These are phyloP conservation scores for Danio tinwini DNA, from an alignment of 2,797 vertebrate genomes.

Conservation along the genomic window DNA sequence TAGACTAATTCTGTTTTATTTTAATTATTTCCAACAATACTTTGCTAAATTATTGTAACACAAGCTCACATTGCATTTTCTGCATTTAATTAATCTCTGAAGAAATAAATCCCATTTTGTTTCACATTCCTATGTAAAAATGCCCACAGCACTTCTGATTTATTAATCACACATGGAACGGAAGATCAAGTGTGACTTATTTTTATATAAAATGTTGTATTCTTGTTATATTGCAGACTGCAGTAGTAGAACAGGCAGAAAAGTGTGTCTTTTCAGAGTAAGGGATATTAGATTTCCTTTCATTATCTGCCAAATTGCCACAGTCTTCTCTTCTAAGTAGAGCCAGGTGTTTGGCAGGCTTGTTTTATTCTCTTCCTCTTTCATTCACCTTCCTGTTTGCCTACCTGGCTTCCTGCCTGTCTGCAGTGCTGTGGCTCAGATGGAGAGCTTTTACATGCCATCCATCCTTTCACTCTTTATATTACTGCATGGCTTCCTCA, in stretches of 20 bases:
- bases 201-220: too few species aligned
- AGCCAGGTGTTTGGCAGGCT: slow-evolving; percentile 35
- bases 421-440: slow-evolving; percentile 8
- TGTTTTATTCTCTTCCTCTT: slow-evolving; percentile 7
- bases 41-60: neutral
- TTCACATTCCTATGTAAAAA: neutral
- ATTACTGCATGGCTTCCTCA: slow-evolving; percentile 23
- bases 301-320: neutral
- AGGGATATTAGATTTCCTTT: slow-evolving; percentile 8
- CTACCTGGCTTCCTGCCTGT: slow-evolving; percentile 16
- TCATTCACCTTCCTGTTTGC: slow-evolving; percentile 3
- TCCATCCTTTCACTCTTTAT: neutral
- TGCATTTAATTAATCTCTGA: neutral
- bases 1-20: too few species aligned
- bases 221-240: neutral
- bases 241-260: neutral
- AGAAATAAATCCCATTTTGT: neutral
- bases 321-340: neutral
- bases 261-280: neutral
- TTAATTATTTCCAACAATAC: too few species aligned
- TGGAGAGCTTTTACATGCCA: slow-evolving; percentile 2
- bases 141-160: neutral
- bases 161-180: neutral
- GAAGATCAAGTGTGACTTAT: neutral
- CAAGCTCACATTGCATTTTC: neutral